Conservation (phyloP, 1,140 invertebrate species). For the Ctenoplectra terminalis region DNA sequence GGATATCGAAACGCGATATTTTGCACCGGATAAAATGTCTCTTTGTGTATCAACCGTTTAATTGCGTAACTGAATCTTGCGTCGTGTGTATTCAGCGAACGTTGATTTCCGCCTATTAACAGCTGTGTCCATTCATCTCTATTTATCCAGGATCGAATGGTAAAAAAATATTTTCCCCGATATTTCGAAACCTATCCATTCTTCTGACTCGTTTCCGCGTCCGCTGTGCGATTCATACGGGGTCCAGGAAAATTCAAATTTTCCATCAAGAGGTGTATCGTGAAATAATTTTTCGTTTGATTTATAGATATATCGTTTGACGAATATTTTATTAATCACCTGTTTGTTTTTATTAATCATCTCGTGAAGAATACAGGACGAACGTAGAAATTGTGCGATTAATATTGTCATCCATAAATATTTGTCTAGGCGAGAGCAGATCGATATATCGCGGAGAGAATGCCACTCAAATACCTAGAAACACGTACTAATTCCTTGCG, state of each 20-base stretch:
- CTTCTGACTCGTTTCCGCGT: no score
- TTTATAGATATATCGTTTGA: no score
- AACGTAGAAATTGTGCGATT: background rate
- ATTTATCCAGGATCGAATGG: background rate
- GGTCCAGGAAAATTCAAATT: no score
- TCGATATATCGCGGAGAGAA: background rate
- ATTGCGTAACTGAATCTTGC: slow-evolving; percentile 31
- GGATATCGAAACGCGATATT: slow-evolving; percentile 27
- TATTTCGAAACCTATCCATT: background rate
- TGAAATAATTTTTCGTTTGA: no score
- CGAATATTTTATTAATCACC: no score
- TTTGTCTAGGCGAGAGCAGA: background rate
- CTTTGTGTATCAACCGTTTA: slow-evolving; percentile 26
- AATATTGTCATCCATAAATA: slow-evolving; percentile 5
- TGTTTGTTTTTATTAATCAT: no score
- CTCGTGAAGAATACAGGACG: background rate
- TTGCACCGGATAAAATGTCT: slow-evolving; percentile 4
- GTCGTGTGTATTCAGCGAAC: background rate
- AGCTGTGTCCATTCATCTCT: slow-evolving; percentile 23
- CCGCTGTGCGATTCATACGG: no score
- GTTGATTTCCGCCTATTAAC: slow-evolving; percentile 32
- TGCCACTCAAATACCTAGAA: background rate
- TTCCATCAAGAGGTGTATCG: no score
- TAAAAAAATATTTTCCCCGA: background rate
- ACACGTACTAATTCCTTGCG: background rate